Base-by-base conservation (phyloP, 2,113 vertebrate genomes). In the Tychaedon coryphoeus region DNA sequence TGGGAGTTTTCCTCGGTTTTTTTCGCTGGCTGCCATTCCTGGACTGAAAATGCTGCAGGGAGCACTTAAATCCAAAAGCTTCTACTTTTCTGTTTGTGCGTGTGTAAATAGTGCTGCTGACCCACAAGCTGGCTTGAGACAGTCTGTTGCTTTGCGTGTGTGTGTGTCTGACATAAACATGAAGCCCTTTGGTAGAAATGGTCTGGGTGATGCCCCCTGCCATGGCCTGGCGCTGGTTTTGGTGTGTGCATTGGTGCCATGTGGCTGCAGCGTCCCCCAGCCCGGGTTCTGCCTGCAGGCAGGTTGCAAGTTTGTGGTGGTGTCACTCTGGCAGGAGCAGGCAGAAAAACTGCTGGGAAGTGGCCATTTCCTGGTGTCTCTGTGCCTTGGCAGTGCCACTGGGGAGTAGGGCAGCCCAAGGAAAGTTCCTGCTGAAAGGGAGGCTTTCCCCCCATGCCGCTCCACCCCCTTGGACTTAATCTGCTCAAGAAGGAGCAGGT, bases 171-270 rank as follows among this genome's bases (percentile, higher is more conserved):
- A 65, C 61, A 65, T 26, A 70, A 86, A 45, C 1, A 3, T 14
- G 85, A 81, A 61, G 47, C 12, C 34, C 17, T 25, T 12, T 2
- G 57, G 28, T 66, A 60, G 20, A 12, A 48, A 36, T 16, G 3
- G 5, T 1, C 23, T 3, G 26, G 29, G 70, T 6, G 81, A 74
- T 85, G 70, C 19, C 60, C 56, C 42, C 26, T 60, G 51, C 66
- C 16, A 1, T 0, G 0, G 62, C 70, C 45, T 2, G 3, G 23
- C 0, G 0, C 80, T 4, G 14, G 3, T 5, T 65, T 66, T 28
- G 43, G 19, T 9, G 1, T 3, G 10, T 31, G 26, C 15, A 19
- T 18, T 2, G 3, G 29, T 50, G 78, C 77, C 36, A 2, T 24
- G 69, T 1, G 10, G 57, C 79, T 51, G 50, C 5, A 3, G 5